Evolutionary conservation across 2,113 vertebrate species (phyloP), one percentile per base, ranked within the genome.

Genomic region (Pyxicephalus adspersus): DNA sequence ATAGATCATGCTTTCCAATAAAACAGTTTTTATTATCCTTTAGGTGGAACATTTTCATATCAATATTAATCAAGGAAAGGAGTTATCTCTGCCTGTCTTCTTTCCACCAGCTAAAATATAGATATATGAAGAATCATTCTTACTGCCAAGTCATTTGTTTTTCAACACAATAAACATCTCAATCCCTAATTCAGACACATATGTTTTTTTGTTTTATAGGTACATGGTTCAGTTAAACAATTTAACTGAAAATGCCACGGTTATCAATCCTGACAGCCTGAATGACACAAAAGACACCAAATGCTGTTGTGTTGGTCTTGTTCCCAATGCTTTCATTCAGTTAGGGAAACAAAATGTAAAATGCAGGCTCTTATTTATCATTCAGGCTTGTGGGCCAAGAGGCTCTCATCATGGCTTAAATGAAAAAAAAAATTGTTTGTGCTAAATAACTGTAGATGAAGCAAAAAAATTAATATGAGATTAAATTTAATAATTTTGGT

Each of bases 311-410:
- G 61, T 75, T 82, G 80, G 52, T 74, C 61, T 65, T 66, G 70
- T 74, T 81, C 79, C 68, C 79, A 74, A 64, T 81, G 38, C 79
- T 74, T 81, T 73, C 45, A 81, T 81, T 81, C 61, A 38, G 68
- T 74, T 74, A 74, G 79, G 73, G 79, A 74, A 52, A 72, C 70
- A 81, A 81, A 81, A 74, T 81, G 57, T 73, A 64, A 73, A 81
- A 64, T 64, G 79, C 72, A 81, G 73, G 58, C 45, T 20, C 38
- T 73, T 81, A 73, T 51, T 81, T 73, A 81, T 81, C 79, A 73
- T 81, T 38, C 79, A 73, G 60, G 68, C 51, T 74, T 73, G 64
- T 74, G 70, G 68, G 72, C 79, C 79, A 26, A 82, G 17, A 66
- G 61, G n/a, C 5, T 75, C 68, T 58, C 20, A 23, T 50, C 20